Evolutionary conservation across 2,888 invertebrate species (phyloP), one percentile per base, ranked within the genome.

Genomic region (Peribatodes rhomboidaria): DNA sequence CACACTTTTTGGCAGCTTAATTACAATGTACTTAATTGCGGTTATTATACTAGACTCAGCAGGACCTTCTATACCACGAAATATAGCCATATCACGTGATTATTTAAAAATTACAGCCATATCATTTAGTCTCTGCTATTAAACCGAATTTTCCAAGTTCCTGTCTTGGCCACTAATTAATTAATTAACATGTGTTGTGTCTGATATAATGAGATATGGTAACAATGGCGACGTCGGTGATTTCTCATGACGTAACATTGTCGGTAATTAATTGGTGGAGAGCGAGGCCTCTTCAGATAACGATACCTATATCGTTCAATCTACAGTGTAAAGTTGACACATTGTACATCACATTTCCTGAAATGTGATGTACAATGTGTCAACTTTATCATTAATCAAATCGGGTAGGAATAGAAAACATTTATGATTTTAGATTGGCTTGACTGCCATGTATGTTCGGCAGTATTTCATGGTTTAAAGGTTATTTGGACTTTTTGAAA

Each of bases 201-300:
- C 69, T 75, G 76, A 79, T 74, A 78, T 63, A 78, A 77, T 73
- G 76, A 62, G 76, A 76, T 65, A 65, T 46, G 49, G 55, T 46
- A 60, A 65, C 65, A 65, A 65, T 65, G 65, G 65, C 41, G 74
- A 81, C 80, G 83, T 77, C 81, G 77, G 82, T 84, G 88, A 88
- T 90, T 88, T 84, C 86, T 87, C 88, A 86, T 87, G 82, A 82
- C 76, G 77, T 76, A 77, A 81, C 79, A 74, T 74, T 68, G 78
- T 75, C 66, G 72, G 77, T 79, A 82, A 82, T 84, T 80, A 84
- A 80, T 79, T 76, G 77, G 76, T 68, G 18, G 13, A 20, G 37
- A 50, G 50, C 18, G 50, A 67, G 16, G 42, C 6, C 16, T 41
- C 1, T n/a, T 35, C 50, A 50, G 42, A 31, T 31, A 31, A 55